These are phyloP conservation scores for Camponotus floridanus DNA, from an alignment of 1,140 invertebrate species.

Conservation along the genomic window DNA sequence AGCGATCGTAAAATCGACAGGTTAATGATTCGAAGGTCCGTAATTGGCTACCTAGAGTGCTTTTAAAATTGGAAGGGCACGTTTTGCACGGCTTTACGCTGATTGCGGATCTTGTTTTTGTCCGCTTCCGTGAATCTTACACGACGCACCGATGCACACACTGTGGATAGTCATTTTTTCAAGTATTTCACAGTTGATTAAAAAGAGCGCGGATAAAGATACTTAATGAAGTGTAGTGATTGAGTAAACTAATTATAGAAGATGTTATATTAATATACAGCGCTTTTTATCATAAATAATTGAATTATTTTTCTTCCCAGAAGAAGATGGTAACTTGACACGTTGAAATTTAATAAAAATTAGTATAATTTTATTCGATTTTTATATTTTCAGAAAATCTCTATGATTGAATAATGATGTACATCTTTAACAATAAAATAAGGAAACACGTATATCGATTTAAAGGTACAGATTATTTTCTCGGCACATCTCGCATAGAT, in stretches of 20 bases:
- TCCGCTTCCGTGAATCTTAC: constrained; percentile 59
- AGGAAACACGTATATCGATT: not conserved
- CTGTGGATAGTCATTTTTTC: not conserved
- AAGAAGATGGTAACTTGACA: not conserved
- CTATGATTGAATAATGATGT: not conserved
- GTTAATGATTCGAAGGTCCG: constrained; percentile 71
- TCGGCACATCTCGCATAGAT: not conserved
- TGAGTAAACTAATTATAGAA: not conserved
- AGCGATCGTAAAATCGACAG: constrained; percentile 62
- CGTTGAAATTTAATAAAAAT: not conserved
- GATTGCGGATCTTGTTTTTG: constrained; percentile 49
- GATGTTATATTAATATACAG: not conserved
- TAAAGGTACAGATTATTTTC: not conserved
- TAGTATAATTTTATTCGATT: not conserved
- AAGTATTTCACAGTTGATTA: constrained; percentile 48
- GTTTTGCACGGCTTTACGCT: constrained; percentile 33
- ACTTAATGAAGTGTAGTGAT: not conserved
- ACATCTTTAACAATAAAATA: not conserved
- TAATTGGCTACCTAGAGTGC: constrained; percentile 49
- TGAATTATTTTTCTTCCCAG: not conserved
- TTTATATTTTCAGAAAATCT: not conserved
- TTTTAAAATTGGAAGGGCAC: constrained; percentile 1
- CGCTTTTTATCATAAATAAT: no score
- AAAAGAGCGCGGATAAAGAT: not conserved
- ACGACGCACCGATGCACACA: constrained; percentile 23